Percentiles rank a stretch among this genome's conserved stretches.
These are phyloP conservation scores for Stegodyphus dumicola DNA, from an alignment of 1,140 invertebrate genomes.

Conservation along the genomic window DNA sequence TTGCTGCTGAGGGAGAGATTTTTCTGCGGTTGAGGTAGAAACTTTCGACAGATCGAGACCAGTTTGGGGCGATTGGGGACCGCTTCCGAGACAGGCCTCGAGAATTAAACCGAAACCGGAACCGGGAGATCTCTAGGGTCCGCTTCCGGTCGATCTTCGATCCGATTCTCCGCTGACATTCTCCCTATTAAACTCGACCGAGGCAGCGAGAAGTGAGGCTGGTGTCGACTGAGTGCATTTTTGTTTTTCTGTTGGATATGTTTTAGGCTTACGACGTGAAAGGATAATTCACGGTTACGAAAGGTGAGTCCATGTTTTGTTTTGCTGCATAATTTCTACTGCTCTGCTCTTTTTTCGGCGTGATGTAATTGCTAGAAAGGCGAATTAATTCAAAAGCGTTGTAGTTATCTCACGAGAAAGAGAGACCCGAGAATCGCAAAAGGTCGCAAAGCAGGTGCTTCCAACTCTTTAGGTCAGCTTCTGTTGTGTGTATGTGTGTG, in stretches of 20 bases:
- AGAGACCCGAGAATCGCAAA: too few species aligned
- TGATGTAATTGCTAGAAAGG: too few species aligned
- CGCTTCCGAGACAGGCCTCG: not conserved
- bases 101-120: not conserved
- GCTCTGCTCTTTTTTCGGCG: too few species aligned
- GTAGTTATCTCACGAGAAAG: too few species aligned
- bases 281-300: not conserved
- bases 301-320: too few species aligned
- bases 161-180: not conserved
- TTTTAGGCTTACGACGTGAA: not conserved
- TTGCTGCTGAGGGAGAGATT: not conserved
- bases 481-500: too few species aligned
- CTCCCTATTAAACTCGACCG: not conserved
- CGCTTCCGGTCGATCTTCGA: slow-evolving; percentile 18
- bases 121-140: not conserved
- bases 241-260: slow-evolving; percentile 8
- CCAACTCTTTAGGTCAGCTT: too few species aligned
- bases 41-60: too few species aligned
- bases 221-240: not conserved
- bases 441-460: too few species aligned
- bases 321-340: too few species aligned
- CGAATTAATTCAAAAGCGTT: too few species aligned
- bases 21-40: not conserved
- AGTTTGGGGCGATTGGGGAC: too few species aligned
- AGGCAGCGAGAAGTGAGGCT: not conserved